Percentiles rank a stretch among this genome's conserved stretches.
Evolutionary conservation across 2,888 invertebrate genomes (phyloP).

Genomic region (Thelaira solivaga): DNA sequence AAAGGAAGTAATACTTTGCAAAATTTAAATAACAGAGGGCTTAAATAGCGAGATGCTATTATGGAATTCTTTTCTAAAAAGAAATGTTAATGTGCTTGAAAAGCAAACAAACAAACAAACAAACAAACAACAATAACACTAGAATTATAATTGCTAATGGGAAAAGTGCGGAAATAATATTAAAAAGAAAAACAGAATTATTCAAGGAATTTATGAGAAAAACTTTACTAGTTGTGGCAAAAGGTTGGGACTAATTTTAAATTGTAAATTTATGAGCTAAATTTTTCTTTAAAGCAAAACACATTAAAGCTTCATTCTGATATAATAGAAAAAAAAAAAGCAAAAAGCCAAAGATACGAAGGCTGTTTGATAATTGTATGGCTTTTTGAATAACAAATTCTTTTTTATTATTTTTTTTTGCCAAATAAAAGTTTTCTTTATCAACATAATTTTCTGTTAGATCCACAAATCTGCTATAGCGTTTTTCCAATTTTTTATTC

Average conservation of each 20-base stretch:
- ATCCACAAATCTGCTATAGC: no score
- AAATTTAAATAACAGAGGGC: not conserved
- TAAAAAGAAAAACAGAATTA: not conserved
- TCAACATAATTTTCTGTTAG: no score
- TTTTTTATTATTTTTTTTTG: no score
- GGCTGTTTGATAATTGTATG: no score
- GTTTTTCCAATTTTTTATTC: no score
- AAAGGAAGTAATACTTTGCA: not conserved
- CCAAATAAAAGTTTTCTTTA: no score
- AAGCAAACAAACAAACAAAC: not conserved
- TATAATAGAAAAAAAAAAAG: no score
- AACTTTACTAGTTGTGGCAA: not conserved
- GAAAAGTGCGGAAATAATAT: not conserved
- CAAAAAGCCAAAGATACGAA: no score
- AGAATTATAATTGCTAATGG: constrained; percentile 14
- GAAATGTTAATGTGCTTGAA: constrained; percentile 9
- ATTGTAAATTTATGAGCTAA: not conserved
- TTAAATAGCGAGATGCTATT: constrained; percentile 12
- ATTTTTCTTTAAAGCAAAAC: not conserved
- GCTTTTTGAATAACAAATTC: no score
- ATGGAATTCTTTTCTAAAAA: not conserved
- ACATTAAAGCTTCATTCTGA: not conserved
- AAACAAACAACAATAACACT: not conserved
- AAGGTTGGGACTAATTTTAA: not conserved
- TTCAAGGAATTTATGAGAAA: not conserved